These are phyloP conservation scores for Recurvirostra avosetta DNA, from an alignment of 2,113 vertebrate species.

Conservation along the genomic window DNA sequence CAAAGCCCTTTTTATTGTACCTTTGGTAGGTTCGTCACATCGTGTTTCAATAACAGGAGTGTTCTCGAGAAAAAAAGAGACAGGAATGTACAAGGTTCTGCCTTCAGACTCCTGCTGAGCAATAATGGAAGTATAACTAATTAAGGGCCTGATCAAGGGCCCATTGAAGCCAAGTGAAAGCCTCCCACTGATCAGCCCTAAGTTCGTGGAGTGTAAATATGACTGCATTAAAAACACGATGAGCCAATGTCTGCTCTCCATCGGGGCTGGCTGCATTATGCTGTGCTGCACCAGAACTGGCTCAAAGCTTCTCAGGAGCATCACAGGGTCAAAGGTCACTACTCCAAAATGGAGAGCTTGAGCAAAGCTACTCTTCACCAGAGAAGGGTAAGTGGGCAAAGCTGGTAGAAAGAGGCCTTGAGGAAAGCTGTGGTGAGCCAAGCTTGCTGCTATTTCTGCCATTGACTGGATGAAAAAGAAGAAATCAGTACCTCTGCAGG, in stretches of 20 bases:
- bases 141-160: conserved; percentile 32
- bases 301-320: background rate
- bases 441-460: background rate
- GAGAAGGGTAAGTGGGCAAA: background rate
- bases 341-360: background rate
- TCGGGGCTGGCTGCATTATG: background rate
- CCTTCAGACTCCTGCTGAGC: conserved; percentile 24
- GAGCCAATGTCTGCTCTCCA: background rate
- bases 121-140: conserved; percentile 44
- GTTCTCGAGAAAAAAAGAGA: background rate
- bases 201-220: background rate
- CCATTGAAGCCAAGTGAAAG: conserved; percentile 14
- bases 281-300: background rate
- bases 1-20: background rate
- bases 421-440: background rate
- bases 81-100: background rate
- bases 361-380: background rate
- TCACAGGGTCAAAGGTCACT: background rate
- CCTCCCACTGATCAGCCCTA: background rate
- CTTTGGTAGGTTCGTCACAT: background rate
- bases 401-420: background rate
- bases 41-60: background rate
- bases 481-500: background rate
- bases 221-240: background rate
- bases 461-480: background rate